Conservation (phyloP, 2,113 vertebrate genomes). For the Suncus etruscus region DNA sequence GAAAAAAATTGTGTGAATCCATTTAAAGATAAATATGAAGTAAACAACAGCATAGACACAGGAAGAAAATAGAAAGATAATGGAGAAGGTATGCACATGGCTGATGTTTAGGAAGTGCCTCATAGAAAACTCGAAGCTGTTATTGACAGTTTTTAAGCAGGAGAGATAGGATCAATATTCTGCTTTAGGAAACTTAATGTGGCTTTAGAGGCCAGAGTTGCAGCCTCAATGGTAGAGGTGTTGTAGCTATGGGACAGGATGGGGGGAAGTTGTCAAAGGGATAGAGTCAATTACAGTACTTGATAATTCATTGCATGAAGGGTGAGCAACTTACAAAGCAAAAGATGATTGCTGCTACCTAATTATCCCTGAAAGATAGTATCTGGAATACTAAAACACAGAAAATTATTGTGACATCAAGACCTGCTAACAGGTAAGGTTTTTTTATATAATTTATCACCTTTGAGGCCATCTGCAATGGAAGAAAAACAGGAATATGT, state of each 20-base stretch:
- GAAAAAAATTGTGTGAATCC: not conserved
- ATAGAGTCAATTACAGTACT: not conserved
- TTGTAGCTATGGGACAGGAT: not conserved
- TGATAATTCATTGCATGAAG: not conserved
- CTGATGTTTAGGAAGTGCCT: not conserved
- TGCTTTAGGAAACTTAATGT: not conserved
- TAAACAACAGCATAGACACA: constrained; percentile 40
- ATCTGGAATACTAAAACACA: constrained; percentile 34
- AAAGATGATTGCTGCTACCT: constrained; percentile 40
- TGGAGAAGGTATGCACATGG: not conserved
- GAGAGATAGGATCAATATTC: constrained; percentile 37
- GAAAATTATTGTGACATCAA: constrained; percentile 34
- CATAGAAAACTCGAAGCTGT: not conserved
- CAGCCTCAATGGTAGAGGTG: not conserved
- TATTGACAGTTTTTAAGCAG: not conserved
- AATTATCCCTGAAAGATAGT: constrained; percentile 54
- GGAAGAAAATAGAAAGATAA: constrained; percentile 48
- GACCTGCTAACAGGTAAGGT: constrained; percentile 23
- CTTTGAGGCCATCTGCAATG: not conserved
- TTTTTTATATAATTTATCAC: constrained; percentile 6
- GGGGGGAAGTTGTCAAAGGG: not conserved
- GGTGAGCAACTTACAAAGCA: not conserved
- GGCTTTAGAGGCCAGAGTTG: not conserved
- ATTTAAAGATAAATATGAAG: constrained; percentile 69
- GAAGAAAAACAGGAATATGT: constrained; percentile 36